Evolutionary conservation across 1,140 invertebrate genomes (phyloP).

Genomic region (Neodiprion virginianus): DNA sequence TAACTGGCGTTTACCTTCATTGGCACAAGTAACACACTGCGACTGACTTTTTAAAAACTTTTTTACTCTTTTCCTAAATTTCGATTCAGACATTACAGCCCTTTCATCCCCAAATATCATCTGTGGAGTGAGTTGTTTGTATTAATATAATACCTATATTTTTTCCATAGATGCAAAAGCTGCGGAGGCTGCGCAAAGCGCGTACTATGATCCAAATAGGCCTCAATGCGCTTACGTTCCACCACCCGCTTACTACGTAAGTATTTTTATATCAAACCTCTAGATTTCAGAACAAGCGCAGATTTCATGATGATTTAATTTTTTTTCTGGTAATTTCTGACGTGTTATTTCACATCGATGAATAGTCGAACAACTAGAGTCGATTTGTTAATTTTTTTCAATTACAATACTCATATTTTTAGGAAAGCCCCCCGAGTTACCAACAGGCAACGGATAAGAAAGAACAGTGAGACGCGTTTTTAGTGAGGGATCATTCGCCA

Average conservation of each 20-base stretch:
- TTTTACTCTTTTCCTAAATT: no score
- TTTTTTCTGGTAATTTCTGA: conserved; percentile 6
- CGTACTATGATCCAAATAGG: conserved; percentile 85
- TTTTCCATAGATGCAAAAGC: conserved; percentile 78
- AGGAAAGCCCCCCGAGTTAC: conserved; percentile 81
- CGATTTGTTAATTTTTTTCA: not conserved
- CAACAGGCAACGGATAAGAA: conserved; percentile 68
- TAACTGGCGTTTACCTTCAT: no score
- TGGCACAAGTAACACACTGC: no score
- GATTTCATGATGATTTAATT: conserved; percentile 1
- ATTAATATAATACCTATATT: conserved; percentile 6
- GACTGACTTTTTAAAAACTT: no score
- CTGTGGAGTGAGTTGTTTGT: not conserved
- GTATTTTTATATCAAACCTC: conserved; percentile 45
- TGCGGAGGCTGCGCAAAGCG: conserved; percentile 84
- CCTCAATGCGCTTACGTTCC: conserved; percentile 87
- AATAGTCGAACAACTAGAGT: conserved; percentile 8
- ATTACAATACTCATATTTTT: conserved; percentile 38
- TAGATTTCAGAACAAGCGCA: not conserved
- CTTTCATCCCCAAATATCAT: no score
- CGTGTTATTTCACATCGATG: conserved; percentile 1
- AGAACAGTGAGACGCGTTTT: conserved; percentile 55
- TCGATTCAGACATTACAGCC: no score
- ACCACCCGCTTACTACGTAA: conserved; percentile 83
- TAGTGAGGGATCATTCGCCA: not conserved